Conservation (phyloP, 2,797 vertebrate species). For the Gallirallus australis region DNA sequence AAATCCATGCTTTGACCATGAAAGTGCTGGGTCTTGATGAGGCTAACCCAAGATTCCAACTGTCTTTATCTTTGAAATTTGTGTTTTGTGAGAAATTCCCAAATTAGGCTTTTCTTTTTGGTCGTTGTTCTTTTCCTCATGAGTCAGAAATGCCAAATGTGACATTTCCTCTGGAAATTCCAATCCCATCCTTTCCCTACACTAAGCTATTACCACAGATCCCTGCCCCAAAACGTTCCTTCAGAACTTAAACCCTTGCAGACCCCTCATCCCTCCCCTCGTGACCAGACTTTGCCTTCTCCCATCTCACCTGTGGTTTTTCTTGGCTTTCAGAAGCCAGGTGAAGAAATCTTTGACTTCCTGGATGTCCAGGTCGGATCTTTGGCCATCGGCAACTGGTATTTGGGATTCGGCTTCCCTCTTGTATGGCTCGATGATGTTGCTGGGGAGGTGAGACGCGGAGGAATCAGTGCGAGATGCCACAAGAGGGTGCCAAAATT, state of each 20-base stretch:
- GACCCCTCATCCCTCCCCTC: not conserved
- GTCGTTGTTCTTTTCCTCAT: too few species aligned
- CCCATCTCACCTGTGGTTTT: conserved; percentile 46
- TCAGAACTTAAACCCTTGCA: rapidly evolving
- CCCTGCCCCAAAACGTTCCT: not conserved
- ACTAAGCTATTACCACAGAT: rapidly evolving
- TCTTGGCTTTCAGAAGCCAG: conserved; percentile 34
- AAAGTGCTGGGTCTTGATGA: not conserved
- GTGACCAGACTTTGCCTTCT: rapidly evolving
- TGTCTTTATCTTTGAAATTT: too few species aligned
- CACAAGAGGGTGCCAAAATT: not conserved
- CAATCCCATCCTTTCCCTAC: rapidly evolving
- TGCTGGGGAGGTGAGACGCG: not conserved
- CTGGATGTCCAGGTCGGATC: not conserved
- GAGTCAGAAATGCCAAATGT: not conserved
- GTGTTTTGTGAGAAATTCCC: too few species aligned
- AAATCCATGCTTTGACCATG: not conserved
- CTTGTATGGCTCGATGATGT: not conserved
- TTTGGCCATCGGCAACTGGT: rapidly evolving
- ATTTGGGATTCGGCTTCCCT: not conserved
- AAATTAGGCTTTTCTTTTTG: too few species aligned
- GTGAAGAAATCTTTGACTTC: conserved; percentile 5
- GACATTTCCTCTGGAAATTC: not conserved
- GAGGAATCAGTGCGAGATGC: not conserved
- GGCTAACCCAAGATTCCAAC: not conserved